Conservation (phyloP, 2,888 invertebrate genomes). For the Amphiduros pacificus region DNA sequence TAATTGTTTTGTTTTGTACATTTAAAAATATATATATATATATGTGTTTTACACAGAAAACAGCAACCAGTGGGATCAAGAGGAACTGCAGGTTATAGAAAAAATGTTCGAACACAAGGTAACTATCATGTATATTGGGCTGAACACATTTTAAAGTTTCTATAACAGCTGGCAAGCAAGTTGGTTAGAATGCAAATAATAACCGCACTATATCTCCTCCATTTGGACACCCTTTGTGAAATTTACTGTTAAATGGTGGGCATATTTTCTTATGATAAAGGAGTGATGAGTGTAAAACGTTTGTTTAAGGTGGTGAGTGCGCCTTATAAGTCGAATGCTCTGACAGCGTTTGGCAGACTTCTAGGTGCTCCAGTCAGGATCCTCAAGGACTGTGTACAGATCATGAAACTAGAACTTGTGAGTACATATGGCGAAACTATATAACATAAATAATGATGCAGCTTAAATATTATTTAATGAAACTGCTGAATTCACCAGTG, state of each 20-base stretch:
- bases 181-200: no score
- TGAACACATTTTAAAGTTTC: no score
- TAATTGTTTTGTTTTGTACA: neutral
- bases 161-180: no score
- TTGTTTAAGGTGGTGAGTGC: slow-evolving; percentile 85
- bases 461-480: no score
- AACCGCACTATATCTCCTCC: no score
- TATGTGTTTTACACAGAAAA: slow-evolving; percentile 65
- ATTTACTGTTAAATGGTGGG: no score
- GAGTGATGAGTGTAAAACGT: no score
- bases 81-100: slow-evolving; percentile 86
- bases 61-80: slow-evolving; percentile 82
- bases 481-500: no score
- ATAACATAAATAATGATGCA: no score
- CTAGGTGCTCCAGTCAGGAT: slow-evolving; percentile 83
- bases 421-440: no score
- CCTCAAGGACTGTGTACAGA: slow-evolving; percentile 87
- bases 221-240: no score
- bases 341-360: slow-evolving; percentile 83
- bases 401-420: slow-evolving; percentile 73
- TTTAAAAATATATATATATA: neutral
- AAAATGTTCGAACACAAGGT: slow-evolving; percentile 82
- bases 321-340: slow-evolving; percentile 86
- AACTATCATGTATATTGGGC: slow-evolving; percentile 12
- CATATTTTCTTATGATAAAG: no score